A percentile compares a stretch with the other conserved stretches of the same genome.
These are phyloP conservation scores for Formicarius rufipectus DNA, from an alignment of 2,113 vertebrate species.

Conservation along the genomic window DNA sequence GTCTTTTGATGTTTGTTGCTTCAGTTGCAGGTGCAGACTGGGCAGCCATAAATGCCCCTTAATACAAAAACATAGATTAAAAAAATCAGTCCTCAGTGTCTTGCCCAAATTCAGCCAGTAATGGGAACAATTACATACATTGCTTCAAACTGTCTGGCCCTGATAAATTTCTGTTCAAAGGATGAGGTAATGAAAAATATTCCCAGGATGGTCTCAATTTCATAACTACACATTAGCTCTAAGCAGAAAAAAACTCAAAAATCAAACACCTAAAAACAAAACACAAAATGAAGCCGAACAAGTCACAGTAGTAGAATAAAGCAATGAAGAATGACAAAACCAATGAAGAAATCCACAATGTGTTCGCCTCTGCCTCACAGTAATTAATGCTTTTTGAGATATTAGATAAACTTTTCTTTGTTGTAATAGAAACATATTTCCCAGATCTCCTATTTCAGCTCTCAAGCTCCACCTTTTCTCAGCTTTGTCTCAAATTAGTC, in stretches of 20 bases:
- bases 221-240: conserved; percentile 20
- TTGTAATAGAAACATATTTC: conserved; percentile 24
- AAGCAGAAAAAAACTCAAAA: not conserved
- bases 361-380: not conserved
- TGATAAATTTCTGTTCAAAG: conserved; percentile 5
- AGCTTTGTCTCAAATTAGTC: conserved; percentile 57
- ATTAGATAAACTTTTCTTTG: conserved; percentile 60
- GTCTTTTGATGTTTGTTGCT: not conserved
- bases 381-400: conserved; percentile 67
- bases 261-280: not conserved
- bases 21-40: not conserved
- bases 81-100: not conserved
- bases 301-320: conserved; percentile 48
- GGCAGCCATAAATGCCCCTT: not conserved
- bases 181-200: conserved; percentile 36
- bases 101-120: not conserved
- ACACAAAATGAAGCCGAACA: conserved; percentile 25
- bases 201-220: conserved; percentile 41
- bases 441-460: conserved; percentile 17
- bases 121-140: not conserved
- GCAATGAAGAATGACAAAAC: conserved; percentile 40
- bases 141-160: conserved; percentile 1
- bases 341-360: conserved; percentile 43
- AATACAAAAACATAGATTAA: conserved; percentile 6
- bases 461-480: conserved; percentile 24